phyloP scores from a whole-genome alignment of 2,888 invertebrate species.

The Dynastes grantii region DNA sequence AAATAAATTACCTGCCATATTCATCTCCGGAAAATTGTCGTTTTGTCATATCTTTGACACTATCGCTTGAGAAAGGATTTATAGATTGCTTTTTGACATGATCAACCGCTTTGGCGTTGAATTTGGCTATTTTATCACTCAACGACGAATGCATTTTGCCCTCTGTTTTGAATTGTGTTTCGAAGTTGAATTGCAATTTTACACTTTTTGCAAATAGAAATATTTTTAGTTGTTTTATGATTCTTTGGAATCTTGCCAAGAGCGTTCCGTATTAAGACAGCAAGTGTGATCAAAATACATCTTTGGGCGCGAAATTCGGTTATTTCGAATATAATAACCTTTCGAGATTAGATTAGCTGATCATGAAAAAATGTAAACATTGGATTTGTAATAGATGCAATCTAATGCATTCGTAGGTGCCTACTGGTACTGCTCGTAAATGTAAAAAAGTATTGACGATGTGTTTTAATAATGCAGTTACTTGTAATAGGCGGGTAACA shows the following conservation, averaged over 20 bases:
- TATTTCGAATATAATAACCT: neutral
- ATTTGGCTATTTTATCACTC: constrained; percentile 87
- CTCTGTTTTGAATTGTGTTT: neutral
- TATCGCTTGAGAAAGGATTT: constrained; percentile 82
- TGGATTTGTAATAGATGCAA: too few relatives aligned
- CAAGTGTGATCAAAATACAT: neutral
- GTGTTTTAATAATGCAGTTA: too few relatives aligned
- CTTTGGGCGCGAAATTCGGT: constrained; percentile 3
- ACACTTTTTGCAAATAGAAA: neutral
- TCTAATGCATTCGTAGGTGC: too few relatives aligned
- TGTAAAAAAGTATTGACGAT: too few relatives aligned
- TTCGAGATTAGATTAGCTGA: too few relatives aligned
- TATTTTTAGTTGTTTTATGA: constrained; percentile 25
- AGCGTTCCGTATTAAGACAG: neutral
- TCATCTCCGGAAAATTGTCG: constrained; percentile 88
- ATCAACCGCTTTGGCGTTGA: constrained; percentile 86
- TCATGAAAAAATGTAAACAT: too few relatives aligned
- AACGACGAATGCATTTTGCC: constrained; percentile 77
- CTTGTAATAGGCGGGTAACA: too few relatives aligned
- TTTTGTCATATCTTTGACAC: constrained; percentile 64
- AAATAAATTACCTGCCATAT: constrained; percentile 81
- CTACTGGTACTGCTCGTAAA: too few relatives aligned
- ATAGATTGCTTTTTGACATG: constrained; percentile 85
- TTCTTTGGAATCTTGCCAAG: constrained; percentile 18
- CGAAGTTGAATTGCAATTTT: neutral